Evolutionary conservation across 2,113 vertebrate genomes (phyloP).

Genomic region (Nettapus auritus): DNA sequence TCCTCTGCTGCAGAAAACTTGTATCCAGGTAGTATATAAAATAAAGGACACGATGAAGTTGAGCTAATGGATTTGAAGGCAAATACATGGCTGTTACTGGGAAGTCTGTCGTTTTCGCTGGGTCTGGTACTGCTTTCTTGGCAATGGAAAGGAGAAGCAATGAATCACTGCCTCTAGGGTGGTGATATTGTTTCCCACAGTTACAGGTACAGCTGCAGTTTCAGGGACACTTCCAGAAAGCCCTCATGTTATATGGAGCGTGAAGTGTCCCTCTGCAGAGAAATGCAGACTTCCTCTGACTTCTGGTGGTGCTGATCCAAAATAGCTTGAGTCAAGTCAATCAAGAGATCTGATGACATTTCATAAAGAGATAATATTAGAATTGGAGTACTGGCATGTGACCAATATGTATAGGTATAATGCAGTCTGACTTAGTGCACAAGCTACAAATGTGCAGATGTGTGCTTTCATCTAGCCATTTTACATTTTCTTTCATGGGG

Average conservation of each 20-base stretch:
- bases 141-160: not conserved
- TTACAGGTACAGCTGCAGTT: not conserved
- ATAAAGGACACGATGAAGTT: not conserved
- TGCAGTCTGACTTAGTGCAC: not conserved
- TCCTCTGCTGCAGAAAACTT: not conserved
- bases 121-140: not conserved
- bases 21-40: not conserved
- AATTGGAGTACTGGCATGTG: not conserved
- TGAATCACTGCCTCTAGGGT: not conserved
- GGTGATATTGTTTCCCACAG: not conserved
- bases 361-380: not conserved
- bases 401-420: not conserved
- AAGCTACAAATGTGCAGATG: not conserved
- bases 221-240: not conserved
- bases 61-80: not conserved
- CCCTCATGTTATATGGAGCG: accelerated
- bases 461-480: not conserved
- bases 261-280: accelerated
- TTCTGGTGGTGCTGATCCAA: not conserved
- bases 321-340: not conserved
- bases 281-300: not conserved
- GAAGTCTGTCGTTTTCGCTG: not conserved
- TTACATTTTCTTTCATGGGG: not conserved
- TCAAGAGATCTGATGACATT: not conserved
- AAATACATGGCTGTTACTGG: not conserved